A percentile compares a stretch with the other conserved stretches of the same genome.
Conservation (phyloP, 1,140 invertebrate genomes). For the Ostrea denselamellosa region DNA sequence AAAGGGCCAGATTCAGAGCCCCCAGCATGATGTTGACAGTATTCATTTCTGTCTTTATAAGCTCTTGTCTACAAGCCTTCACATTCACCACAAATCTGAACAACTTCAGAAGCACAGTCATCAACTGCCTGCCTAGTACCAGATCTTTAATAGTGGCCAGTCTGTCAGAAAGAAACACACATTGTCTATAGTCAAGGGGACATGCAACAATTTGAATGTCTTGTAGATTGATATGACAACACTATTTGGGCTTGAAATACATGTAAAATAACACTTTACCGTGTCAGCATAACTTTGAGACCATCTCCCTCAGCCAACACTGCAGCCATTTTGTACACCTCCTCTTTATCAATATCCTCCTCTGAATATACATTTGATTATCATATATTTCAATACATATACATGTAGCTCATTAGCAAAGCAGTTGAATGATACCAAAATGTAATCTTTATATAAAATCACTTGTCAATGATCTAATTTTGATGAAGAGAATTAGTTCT, state of each 20-base stretch:
- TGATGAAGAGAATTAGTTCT: too few species aligned
- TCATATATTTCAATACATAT: too few species aligned
- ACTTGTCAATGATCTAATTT: too few species aligned
- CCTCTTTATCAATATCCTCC: conserved; percentile 95
- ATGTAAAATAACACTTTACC: conserved; percentile 57
- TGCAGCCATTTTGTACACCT: conserved; percentile 90
- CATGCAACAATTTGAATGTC: background rate
- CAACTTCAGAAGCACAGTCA: conserved; percentile 91
- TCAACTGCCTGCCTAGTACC: conserved; percentile 86
- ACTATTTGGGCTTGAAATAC: too few species aligned
- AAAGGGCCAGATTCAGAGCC: conserved; percentile 78
- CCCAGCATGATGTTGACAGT: conserved; percentile 79
- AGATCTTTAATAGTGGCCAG: conserved; percentile 87
- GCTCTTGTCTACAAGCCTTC: conserved; percentile 79
- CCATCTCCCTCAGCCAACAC: conserved; percentile 93
- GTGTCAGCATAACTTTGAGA: conserved; percentile 84
- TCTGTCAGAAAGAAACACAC: conserved; percentile 71
- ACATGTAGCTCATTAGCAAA: too few species aligned
- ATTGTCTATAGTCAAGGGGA: background rate
- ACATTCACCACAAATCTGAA: conserved; percentile 90
- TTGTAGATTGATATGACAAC: too few species aligned
- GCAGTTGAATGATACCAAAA: too few species aligned
- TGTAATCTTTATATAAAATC: too few species aligned
- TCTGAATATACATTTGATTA: conserved; percentile 78
- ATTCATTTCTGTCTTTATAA: conserved; percentile 79